Base-by-base conservation (phyloP, 2,113 vertebrate species). In the Myrmecophaga tridactyla region DNA sequence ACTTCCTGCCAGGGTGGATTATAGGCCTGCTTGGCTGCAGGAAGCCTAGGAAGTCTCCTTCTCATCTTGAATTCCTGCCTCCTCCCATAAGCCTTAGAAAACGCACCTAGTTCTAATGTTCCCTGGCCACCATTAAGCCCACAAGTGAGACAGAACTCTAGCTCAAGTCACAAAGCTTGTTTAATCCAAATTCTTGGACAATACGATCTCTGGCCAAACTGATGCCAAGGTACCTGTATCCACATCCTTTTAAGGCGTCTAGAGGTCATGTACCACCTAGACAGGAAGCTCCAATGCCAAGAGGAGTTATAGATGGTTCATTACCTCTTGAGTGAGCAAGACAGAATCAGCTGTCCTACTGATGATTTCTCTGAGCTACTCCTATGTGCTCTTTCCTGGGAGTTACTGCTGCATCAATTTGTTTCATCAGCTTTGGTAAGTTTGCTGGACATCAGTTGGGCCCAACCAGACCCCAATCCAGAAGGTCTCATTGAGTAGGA, bases 41-140 rank as follows among this genome's bases (percentile, higher is more conserved):
- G 3, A 78, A 86, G 31, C 8, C 62, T 7, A 56, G 21, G 18
- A 5, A 1, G 43, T 12, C 13, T 11, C 25, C 21, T 46, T 7
- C 34, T 65, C 8, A 7, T 53, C 73, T 60, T 65, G 25, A 58
- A 78, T 7, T 20, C 31, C 41, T 67, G 20, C 41, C 3, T 77
- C 20, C 11, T 77, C 20, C 21, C 13, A 21, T 15, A 34, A 23
- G 20, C 65, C 31, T n/a, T 93, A 73, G 48, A 63, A 92, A 39
- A 53, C 36, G n/a, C 15, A 90, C 1, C 2, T 25, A 15, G 6
- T 7, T 63, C 3, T 15, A 18, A 6, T 4, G 12, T 0, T 27
- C 15, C 15, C 27, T 48, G 67, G 31, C 7, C 20, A 11, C 34
- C n/a, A 67, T 41, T 25, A 31, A 51, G 23, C 15, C 3, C 12